Conservation (phyloP, 2,113 vertebrate species). For the Dipodomys spectabilis region DNA sequence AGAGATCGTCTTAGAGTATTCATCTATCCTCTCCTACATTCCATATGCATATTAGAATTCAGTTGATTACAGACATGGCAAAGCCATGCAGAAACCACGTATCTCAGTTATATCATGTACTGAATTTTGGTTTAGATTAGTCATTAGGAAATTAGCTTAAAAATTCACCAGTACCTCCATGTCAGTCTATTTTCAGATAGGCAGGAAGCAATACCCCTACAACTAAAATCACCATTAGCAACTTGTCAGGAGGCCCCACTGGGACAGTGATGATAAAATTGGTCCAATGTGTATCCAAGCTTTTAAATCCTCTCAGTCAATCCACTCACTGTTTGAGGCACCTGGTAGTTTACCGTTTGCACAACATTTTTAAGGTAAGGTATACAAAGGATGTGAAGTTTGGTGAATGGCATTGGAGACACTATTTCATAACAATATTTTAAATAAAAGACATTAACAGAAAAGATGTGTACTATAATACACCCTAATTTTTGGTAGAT, state of each 20-base stretch:
- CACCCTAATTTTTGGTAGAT: background rate
- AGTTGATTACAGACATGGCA: background rate
- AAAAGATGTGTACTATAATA: slow-evolving; percentile 24
- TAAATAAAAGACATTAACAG: background rate
- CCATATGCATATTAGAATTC: background rate
- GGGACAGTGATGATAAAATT: background rate
- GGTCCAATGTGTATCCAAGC: background rate
- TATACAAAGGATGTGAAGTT: background rate
- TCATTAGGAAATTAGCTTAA: slow-evolving; percentile 25
- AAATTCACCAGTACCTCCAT: background rate
- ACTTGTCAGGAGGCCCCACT: background rate
- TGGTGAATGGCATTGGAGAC: background rate
- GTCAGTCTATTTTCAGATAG: background rate
- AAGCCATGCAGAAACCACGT: background rate
- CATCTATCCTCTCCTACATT: background rate
- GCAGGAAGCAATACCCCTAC: background rate
- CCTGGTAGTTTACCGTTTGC: slow-evolving; percentile 3
- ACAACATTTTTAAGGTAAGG: slow-evolving; percentile 1
- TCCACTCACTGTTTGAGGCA: background rate
- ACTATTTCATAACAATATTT: background rate
- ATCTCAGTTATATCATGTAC: slow-evolving; percentile 1
- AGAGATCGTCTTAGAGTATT: background rate
- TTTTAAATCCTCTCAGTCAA: slow-evolving; percentile 22
- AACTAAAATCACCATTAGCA: background rate
- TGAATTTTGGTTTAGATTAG: background rate